Percentiles rank a stretch among this genome's conserved stretches.
These are phyloP conservation scores for Lasioglossum morio DNA, from an alignment of 2,888 invertebrate species.

Conservation along the genomic window DNA sequence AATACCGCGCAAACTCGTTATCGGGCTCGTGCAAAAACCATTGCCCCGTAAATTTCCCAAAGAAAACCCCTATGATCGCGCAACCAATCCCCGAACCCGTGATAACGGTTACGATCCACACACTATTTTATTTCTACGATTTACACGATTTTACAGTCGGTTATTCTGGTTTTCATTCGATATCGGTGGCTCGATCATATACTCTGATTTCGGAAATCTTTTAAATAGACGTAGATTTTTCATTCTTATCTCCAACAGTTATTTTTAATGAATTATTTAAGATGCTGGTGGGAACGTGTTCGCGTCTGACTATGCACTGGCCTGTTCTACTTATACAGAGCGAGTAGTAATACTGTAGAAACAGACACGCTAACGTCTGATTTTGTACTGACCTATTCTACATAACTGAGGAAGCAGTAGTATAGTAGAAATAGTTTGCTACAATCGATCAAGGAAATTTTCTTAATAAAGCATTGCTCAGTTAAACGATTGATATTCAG, in stretches of 20 bases:
- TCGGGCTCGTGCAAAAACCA: neutral
- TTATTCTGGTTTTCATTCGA: too few relatives aligned
- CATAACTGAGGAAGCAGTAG: too few relatives aligned
- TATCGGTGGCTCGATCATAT: too few relatives aligned
- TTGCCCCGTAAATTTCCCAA: constrained; percentile 2
- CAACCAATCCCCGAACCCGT: neutral
- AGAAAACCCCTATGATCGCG: neutral
- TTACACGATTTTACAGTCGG: neutral
- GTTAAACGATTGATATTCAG: too few relatives aligned
- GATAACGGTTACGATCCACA: neutral
- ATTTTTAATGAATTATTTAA: neutral
- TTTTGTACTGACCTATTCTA: too few relatives aligned
- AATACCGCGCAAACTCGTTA: constrained; percentile 1
- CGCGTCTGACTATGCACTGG: neutral
- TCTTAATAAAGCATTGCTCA: too few relatives aligned
- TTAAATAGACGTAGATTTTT: neutral
- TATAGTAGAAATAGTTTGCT: too few relatives aligned
- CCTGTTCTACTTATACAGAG: neutral
- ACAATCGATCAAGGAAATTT: too few relatives aligned
- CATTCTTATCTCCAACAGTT: neutral
- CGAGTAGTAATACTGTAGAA: neutral
- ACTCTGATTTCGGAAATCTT: too few relatives aligned
- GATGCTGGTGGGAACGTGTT: neutral
- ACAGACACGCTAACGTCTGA: too few relatives aligned
- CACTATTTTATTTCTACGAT: neutral